These are phyloP conservation scores for Bemisia tabaci DNA, from an alignment of 1,140 invertebrate genomes.

Conservation along the genomic window DNA sequence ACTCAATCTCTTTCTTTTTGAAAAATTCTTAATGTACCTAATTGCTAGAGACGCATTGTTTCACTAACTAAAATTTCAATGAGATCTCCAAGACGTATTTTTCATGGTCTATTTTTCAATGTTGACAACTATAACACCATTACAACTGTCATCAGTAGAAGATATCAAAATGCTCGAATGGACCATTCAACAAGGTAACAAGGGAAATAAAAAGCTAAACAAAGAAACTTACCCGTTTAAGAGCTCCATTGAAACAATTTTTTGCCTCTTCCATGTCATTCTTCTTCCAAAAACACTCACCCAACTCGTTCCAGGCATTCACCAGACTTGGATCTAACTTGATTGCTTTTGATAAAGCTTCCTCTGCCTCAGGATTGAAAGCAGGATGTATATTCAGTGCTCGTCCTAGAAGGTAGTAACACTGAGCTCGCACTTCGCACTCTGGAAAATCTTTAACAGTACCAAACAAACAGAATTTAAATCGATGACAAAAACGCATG, in stretches of 20 bases:
- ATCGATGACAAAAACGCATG: conserved; percentile 7
- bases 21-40: too few species aligned
- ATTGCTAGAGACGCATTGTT: too few species aligned
- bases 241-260: conserved; percentile 69
- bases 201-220: conserved; percentile 4
- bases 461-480: conserved; percentile 12
- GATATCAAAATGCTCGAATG: too few species aligned
- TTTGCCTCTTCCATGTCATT: conserved; percentile 64
- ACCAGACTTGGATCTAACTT: conserved; percentile 69
- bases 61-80: too few species aligned
- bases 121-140: too few species aligned
- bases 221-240: conserved; percentile 51
- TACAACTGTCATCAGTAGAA: too few species aligned
- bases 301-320: conserved; percentile 80
- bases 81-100: too few species aligned
- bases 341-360: conserved; percentile 63
- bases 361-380: conserved; percentile 52
- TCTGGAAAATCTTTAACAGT: conserved; percentile 24
- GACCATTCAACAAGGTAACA: too few species aligned
- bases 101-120: too few species aligned
- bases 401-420: conserved; percentile 59
- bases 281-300: conserved; percentile 82
- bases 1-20: too few species aligned
- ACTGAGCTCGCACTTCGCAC: conserved; percentile 45
- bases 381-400: conserved; percentile 57